Evolutionary conservation across 2,113 vertebrate species (phyloP).

Genomic region (Plestiodon gilberti): DNA sequence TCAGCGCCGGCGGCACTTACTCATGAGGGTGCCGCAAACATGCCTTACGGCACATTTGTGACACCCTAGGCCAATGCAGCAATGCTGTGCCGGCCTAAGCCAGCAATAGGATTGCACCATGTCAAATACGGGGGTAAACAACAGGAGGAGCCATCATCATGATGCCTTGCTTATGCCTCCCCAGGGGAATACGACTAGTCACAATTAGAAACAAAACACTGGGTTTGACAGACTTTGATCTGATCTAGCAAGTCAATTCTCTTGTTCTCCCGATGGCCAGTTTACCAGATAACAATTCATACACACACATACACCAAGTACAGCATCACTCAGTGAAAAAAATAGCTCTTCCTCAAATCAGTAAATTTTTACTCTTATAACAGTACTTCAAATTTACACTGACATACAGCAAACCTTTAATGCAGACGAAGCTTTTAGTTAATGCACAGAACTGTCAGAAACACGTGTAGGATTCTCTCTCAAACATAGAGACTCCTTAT

Average conservation of each 20-base stretch:
- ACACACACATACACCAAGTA: not conserved
- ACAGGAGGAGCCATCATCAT: not conserved
- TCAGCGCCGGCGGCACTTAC: no score
- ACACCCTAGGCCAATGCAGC: no score
- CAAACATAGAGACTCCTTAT: not conserved
- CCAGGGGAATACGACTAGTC: not conserved
- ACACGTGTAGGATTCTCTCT: not conserved
- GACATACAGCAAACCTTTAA: constrained; percentile 1
- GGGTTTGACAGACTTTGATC: not conserved
- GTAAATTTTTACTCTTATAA: no score
- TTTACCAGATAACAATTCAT: not conserved
- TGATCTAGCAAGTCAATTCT: not conserved
- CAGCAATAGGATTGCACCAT: no score
- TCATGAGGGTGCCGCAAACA: no score
- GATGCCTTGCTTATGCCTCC: not conserved
- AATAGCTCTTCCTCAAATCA: not conserved
- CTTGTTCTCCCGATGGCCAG: not conserved
- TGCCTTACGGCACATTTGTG: no score
- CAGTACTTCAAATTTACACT: accelerated
- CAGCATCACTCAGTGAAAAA: not conserved
- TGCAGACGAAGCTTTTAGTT: not conserved
- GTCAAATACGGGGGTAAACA: not conserved
- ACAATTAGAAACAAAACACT: not conserved
- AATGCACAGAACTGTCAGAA: not conserved
- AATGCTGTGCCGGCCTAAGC: no score